Conservation (phyloP, 2,113 vertebrate species). For the Beaufortia kweichowensis region DNA sequence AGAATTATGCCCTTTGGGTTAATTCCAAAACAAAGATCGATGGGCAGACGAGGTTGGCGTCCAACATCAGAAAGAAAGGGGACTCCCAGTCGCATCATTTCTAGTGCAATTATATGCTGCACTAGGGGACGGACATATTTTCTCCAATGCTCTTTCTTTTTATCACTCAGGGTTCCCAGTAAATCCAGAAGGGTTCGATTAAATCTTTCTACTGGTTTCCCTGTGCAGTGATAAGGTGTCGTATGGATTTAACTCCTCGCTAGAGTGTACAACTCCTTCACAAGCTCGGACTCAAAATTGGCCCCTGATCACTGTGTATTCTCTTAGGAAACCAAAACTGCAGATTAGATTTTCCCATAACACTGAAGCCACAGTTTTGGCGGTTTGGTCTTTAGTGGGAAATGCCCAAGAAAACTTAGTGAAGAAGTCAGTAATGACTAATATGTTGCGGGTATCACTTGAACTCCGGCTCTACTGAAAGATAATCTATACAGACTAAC, state of each 20-base stretch:
- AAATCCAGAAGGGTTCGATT: constrained; percentile 37
- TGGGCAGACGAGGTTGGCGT: constrained; percentile 37
- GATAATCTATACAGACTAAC: constrained; percentile 44
- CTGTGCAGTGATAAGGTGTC: constrained; percentile 40
- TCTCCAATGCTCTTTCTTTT: constrained; percentile 44
- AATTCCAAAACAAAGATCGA: constrained; percentile 44
- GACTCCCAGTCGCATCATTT: constrained; percentile 41
- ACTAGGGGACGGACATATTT: constrained; percentile 46
- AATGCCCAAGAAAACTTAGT: constrained; percentile 43
- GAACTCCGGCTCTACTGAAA: constrained; percentile 31
- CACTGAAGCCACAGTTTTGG: constrained; percentile 15
- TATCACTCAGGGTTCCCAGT: constrained; percentile 39
- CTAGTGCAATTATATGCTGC: constrained; percentile 49
- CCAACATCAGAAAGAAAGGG: constrained; percentile 51
- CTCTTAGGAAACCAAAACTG: constrained; percentile 42
- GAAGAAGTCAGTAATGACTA: constrained; percentile 48
- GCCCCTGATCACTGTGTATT: constrained; percentile 43
- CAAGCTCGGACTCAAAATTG: constrained; percentile 38
- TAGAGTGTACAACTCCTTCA: constrained; percentile 35
- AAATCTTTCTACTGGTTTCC: constrained; percentile 27
- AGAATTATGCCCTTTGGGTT: constrained; percentile 4
- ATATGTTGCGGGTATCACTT: constrained; percentile 35
- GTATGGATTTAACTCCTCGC: constrained; percentile 39
- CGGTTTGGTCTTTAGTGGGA: constrained; percentile 45
- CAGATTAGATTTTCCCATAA: constrained; percentile 48